phyloP scores from a whole-genome alignment of 1,140 invertebrate genomes.

The Spodoptera frugiperda region DNA sequence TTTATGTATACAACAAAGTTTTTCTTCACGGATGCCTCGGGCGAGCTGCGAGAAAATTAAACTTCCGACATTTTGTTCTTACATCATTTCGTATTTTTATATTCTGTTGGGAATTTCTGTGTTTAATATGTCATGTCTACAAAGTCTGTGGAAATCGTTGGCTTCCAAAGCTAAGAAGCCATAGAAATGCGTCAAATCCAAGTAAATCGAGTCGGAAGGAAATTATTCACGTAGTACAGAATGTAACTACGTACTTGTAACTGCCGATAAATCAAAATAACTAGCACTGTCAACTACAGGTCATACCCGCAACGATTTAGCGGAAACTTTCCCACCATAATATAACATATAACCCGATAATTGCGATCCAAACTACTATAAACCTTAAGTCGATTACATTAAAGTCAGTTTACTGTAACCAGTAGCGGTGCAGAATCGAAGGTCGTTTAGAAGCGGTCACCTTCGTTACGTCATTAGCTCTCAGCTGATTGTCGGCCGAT shows the following conservation, averaged over 20 bases:
- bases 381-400: neutral
- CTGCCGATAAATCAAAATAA: neutral
- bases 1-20: neutral
- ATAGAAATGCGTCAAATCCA: neutral
- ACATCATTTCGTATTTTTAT: neutral
- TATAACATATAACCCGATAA: neutral
- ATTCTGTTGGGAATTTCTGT: no score
- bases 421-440: slow-evolving; percentile 38
- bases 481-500: slow-evolving; percentile 54
- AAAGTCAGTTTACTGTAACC: neutral
- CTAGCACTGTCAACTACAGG: neutral
- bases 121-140: no score
- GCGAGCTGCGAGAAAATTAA: slow-evolving; percentile 5
- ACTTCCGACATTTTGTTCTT: neutral
- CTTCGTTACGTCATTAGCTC: slow-evolving; percentile 58
- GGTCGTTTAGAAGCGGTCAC: slow-evolving; percentile 57
- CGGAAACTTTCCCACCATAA: neutral
- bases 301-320: slow-evolving; percentile 5
- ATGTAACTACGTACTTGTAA: no score
- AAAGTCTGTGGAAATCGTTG: neutral
- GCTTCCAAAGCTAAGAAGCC: slow-evolving; percentile 12
- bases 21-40: neutral
- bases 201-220: neutral
- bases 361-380: neutral
- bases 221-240: no score